Conservation (phyloP, 1,140 invertebrate genomes). For the Hycleus phaleratus region DNA sequence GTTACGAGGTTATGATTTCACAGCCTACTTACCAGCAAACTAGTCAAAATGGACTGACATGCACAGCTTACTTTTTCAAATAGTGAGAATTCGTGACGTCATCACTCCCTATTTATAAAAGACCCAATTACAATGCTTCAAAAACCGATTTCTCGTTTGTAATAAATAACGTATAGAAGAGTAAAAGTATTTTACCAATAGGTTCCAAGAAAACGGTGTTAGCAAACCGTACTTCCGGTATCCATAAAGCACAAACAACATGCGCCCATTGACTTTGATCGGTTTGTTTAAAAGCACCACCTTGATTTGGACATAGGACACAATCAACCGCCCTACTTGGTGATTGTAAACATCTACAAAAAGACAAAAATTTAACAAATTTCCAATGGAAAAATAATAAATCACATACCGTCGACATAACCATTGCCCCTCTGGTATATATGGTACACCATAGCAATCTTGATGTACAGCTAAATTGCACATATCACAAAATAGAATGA, state of each 20-base stretch:
- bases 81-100: too few relatives aligned
- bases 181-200: slow-evolving; percentile 47
- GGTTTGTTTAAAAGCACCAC: slow-evolving; percentile 98
- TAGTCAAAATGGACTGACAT: too few relatives aligned
- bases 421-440: slow-evolving; percentile 99
- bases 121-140: too few relatives aligned
- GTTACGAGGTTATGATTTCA: too few relatives aligned
- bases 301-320: slow-evolving; percentile 94
- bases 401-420: slow-evolving; percentile 63
- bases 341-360: slow-evolving; percentile 74
- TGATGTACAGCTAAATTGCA: slow-evolving; percentile 98
- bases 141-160: too few relatives aligned
- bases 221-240: slow-evolving; percentile 96
- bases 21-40: too few relatives aligned
- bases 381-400: background rate
- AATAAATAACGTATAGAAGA: background rate
- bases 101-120: too few relatives aligned
- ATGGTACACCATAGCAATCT: slow-evolving; percentile 98
- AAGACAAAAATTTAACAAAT: background rate
- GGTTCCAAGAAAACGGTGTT: slow-evolving; percentile 97
- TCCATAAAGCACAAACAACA: slow-evolving; percentile 98
- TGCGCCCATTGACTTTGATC: slow-evolving; percentile 95
- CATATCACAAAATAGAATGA: slow-evolving; percentile 96
- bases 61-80: too few relatives aligned
- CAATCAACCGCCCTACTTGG: slow-evolving; percentile 94